Evolutionary conservation across 2,113 vertebrate species (phyloP).

Genomic region (Plectropomus leopardus): DNA sequence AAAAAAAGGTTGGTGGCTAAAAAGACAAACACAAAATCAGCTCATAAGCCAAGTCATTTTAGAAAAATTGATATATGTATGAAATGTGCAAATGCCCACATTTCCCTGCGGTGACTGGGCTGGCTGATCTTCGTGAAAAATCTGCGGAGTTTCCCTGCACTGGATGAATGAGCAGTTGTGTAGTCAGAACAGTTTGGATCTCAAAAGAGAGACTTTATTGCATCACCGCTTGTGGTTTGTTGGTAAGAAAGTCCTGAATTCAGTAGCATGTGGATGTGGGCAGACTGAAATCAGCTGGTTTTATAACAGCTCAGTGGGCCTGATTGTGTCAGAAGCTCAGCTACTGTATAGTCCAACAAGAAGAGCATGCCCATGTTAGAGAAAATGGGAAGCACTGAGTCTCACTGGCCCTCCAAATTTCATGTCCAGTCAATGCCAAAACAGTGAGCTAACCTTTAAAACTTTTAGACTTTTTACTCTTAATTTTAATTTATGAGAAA

Average conservation of each 20-base stretch:
- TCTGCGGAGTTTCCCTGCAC: not conserved
- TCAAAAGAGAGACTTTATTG: not conserved
- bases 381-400: not conserved
- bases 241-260: conserved; percentile 5
- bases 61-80: no score
- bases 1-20: no score
- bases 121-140: no score
- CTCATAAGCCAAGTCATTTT: no score
- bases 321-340: not conserved
- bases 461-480: not conserved
- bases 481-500: not conserved
- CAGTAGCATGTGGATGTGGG: not conserved
- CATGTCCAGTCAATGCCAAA: not conserved
- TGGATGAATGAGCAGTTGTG: conserved; percentile 5
- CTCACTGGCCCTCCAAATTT: not conserved
- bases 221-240: not conserved
- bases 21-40: no score
- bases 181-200: not conserved
- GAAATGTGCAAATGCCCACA: no score
- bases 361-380: not conserved
- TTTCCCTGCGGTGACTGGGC: not conserved
- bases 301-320: not conserved
- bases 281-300: not conserved
- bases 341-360: not conserved
- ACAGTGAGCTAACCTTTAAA: not conserved